Percentiles rank a stretch among this genome's conserved stretches.
Conservation (phyloP, 2,797 vertebrate species). For the Danio tinwini region DNA sequence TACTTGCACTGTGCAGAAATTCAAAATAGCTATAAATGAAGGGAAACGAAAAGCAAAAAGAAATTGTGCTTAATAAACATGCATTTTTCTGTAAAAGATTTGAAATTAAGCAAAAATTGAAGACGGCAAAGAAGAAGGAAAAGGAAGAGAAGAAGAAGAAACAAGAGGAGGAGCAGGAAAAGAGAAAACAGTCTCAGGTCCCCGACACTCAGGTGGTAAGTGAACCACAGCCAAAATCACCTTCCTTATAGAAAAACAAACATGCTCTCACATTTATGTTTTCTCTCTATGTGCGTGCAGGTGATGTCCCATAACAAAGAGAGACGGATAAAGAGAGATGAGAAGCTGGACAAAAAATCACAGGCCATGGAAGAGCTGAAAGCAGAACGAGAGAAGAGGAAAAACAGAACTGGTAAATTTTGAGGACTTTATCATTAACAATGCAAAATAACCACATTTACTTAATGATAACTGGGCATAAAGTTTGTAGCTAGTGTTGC, state of each 20-base stretch:
- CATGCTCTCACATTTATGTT: background rate
- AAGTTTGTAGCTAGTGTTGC: background rate
- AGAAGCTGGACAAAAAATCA: conserved; percentile 98
- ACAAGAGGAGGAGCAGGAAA: conserved; percentile 96
- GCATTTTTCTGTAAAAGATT: conserved; percentile 79
- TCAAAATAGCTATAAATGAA: background rate
- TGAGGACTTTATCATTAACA: background rate
- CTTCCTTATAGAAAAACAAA: background rate
- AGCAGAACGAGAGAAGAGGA: conserved; percentile 97
- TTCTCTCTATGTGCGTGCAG: conserved; percentile 67
- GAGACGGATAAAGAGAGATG: conserved; percentile 93
- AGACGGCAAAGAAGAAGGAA: conserved; percentile 98
- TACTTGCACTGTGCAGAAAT: background rate
- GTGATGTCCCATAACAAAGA: conserved; percentile 99
- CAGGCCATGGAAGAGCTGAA: conserved; percentile 99
- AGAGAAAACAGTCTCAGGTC: conserved; percentile 94
- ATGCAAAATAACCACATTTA: background rate
- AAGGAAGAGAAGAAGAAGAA: conserved; percentile 99
- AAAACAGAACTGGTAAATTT: conserved; percentile 92
- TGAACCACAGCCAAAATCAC: background rate
- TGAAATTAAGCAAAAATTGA: conserved; percentile 99
- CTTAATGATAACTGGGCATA: background rate
- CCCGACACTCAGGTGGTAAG: conserved; percentile 93
- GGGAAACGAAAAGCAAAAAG: background rate
- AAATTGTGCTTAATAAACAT: background rate